Evolutionary conservation across 2,797 vertebrate genomes (phyloP).

Genomic region (Caiman crocodilus): DNA sequence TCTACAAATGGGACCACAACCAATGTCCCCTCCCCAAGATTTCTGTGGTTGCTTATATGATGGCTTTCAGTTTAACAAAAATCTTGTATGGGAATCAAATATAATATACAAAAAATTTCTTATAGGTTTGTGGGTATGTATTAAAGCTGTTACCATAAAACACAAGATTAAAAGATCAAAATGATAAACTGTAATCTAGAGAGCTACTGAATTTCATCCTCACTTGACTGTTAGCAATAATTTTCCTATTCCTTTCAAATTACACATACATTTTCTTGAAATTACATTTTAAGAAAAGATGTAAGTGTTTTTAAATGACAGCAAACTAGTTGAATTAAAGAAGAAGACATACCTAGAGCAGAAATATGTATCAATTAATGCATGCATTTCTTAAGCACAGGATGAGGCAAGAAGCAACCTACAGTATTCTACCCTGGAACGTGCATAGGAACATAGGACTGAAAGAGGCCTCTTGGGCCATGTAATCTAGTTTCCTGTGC

Average conservation of each 20-base stretch:
- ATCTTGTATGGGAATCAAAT: neutral
- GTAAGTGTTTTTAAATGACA: neutral
- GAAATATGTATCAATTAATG: neutral
- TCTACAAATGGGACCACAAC: too few species aligned
- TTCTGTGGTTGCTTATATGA: neutral
- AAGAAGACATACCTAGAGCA: neutral
- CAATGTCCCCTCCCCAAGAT: too few species aligned
- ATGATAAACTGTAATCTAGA: neutral
- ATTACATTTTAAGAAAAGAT: neutral
- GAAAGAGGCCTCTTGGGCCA: too few species aligned
- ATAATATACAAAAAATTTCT: neutral
- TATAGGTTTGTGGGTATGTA: slow-evolving; percentile 44
- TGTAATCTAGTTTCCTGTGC: too few species aligned
- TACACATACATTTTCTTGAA: too few species aligned
- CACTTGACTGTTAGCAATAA: neutral
- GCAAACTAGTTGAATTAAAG: neutral
- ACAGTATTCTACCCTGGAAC: too few species aligned
- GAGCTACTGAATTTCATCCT: slow-evolving; percentile 8
- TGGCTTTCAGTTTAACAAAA: neutral
- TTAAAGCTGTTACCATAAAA: neutral
- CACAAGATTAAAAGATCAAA: neutral
- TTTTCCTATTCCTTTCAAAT: neutral
- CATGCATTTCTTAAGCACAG: fast-evolving
- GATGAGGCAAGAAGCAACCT: neutral
- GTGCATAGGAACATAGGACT: too few species aligned